A percentile compares a stretch with the other conserved stretches of the same genome.
Evolutionary conservation across 64 coral and sea anemone genomes (phyloP).

Genomic region (Pachyseris speciosa): DNA sequence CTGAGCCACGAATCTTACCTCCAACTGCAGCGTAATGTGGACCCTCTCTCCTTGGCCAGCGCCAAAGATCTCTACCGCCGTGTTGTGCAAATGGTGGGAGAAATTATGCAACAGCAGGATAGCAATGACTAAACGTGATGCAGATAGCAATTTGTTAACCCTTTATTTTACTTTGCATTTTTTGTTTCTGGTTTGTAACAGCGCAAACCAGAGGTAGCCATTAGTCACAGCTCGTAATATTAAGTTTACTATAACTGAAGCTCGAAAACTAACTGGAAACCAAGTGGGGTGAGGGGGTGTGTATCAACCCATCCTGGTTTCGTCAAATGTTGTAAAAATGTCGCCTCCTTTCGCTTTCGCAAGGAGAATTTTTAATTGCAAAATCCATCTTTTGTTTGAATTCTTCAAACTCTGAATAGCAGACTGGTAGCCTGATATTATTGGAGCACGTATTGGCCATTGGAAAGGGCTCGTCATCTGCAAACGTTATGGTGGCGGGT

Average conservation of each 20-base stretch:
- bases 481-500: constrained; percentile 10
- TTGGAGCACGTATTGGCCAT: background rate
- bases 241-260: background rate
- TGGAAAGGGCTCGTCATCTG: background rate
- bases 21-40: background rate
- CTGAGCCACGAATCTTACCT: background rate
- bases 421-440: background rate
- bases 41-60: background rate
- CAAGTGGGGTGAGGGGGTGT: background rate
- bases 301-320: background rate
- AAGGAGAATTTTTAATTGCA: constrained; percentile 1
- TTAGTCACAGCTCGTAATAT: background rate
- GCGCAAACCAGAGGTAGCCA: background rate
- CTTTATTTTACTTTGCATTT: background rate
- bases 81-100: background rate
- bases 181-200: background rate
- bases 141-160: background rate
- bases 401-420: constrained; percentile 1
- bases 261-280: background rate
- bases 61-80: background rate
- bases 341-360: background rate
- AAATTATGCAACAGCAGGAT: background rate
- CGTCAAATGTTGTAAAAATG: background rate
- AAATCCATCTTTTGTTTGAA: constrained; percentile 1
- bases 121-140: background rate